phyloP scores from a whole-genome alignment of 2,113 vertebrate genomes.

The Vireo altiloquus region DNA sequence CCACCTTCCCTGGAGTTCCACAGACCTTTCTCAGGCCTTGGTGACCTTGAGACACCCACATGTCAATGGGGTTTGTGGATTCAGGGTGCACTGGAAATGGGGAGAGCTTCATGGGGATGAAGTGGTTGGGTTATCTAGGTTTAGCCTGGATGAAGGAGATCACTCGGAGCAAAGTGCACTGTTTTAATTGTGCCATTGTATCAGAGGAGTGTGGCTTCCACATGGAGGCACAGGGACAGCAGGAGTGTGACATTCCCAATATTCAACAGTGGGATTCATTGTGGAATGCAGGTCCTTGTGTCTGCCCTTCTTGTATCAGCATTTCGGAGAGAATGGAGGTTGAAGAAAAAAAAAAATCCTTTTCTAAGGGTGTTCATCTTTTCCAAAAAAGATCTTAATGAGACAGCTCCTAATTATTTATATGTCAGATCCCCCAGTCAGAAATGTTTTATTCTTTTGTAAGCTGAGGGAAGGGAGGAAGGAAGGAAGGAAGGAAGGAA shows the following conservation, averaged over 20 bases:
- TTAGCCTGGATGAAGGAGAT: not conserved
- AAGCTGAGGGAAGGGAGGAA: not conserved
- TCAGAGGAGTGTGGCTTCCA: not conserved
- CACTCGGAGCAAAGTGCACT: not conserved
- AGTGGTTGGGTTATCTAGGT: not conserved
- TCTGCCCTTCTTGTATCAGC: not conserved
- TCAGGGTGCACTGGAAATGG: not conserved
- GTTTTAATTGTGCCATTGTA: rapidly evolving
- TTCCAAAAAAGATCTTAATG: not conserved
- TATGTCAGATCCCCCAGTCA: not conserved
- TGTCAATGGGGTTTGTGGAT: not conserved
- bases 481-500: too few species aligned
- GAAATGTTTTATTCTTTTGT: not conserved
- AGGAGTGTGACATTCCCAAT: not conserved
- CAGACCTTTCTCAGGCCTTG: not conserved
- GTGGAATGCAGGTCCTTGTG: not conserved
- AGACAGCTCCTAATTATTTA: not conserved
- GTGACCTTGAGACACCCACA: not conserved
- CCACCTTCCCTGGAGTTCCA: not conserved
- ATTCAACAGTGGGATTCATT: not conserved
- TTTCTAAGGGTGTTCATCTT: not conserved
- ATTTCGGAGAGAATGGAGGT: rapidly evolving
- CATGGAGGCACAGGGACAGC: rapidly evolving
- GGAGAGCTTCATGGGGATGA: not conserved
- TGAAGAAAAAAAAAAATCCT: not conserved